A percentile compares a stretch with the other conserved stretches of the same genome.
These are phyloP conservation scores for Ceratosolen solmsi DNA, from an alignment of 1,140 invertebrate species.

Conservation along the genomic window DNA sequence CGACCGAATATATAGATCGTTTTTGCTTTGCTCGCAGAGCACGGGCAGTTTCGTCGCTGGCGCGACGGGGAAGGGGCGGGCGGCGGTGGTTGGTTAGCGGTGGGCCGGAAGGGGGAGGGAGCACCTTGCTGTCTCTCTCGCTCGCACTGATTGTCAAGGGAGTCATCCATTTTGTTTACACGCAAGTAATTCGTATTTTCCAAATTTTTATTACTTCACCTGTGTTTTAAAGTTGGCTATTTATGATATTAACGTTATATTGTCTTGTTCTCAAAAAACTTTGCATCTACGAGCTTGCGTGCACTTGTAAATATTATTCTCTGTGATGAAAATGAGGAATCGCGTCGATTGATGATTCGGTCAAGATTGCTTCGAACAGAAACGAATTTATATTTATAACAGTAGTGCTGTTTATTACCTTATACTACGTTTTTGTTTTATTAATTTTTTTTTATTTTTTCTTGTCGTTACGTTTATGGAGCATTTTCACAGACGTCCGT, in stretches of 20 bases:
- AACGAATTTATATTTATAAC: constrained; percentile 4
- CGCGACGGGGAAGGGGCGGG: neutral
- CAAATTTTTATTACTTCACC: constrained; percentile 53
- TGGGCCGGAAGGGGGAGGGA: neutral
- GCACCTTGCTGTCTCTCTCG: constrained; percentile 6
- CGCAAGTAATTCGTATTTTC: constrained; percentile 43
- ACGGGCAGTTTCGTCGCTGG: too few relatives aligned
- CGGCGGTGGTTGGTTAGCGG: too few relatives aligned
- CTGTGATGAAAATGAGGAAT: constrained; percentile 14
- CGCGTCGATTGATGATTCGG: neutral
- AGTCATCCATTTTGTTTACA: constrained; percentile 68
- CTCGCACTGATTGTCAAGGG: constrained; percentile 57
- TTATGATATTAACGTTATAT: neutral
- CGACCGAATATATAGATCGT: neutral
- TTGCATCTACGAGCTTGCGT: neutral
- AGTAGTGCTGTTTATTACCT: neutral
- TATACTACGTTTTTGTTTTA: neutral
- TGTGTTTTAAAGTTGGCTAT: neutral
- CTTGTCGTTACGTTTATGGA: too few relatives aligned
- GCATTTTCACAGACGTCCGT: too few relatives aligned
- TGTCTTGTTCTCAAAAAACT: neutral
- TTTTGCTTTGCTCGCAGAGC: neutral
- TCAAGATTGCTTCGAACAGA: neutral
- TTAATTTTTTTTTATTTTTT: neutral
- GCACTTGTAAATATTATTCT: neutral